Percentiles rank a stretch among this genome's conserved stretches.
These are phyloP conservation scores for Hypotaenidia philippensis DNA, from an alignment of 2,797 vertebrate species.

Conservation along the genomic window DNA sequence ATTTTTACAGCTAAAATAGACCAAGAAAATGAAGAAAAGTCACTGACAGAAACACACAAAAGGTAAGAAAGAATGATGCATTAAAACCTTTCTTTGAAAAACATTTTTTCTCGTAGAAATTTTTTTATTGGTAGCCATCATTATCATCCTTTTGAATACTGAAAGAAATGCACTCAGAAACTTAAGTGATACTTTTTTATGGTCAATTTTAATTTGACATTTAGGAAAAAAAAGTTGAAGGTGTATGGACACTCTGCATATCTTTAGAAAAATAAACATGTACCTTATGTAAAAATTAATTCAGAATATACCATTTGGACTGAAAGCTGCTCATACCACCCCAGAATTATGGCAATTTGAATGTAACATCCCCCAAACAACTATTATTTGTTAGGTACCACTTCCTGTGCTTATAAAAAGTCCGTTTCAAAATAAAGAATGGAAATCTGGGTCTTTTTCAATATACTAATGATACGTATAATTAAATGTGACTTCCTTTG, in stretches of 20 bases:
- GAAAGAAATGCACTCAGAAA: neutral
- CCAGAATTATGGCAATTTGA: neutral
- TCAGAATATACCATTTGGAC: neutral
- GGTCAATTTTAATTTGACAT: neutral
- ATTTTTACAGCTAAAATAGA: conserved; percentile 89
- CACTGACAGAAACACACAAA: conserved; percentile 89
- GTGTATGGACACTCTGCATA: neutral
- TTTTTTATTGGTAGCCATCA: neutral
- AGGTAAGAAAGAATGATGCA: conserved; percentile 82
- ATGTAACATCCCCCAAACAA: neutral
- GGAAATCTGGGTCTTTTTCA: neutral
- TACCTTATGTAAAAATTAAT: neutral
- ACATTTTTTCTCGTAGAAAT: neutral
- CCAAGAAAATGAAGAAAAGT: conserved; percentile 89
- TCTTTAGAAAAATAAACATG: neutral
- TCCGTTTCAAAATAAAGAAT: neutral
- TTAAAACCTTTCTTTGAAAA: neutral
- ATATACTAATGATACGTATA: neutral
- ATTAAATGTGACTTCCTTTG: neutral
- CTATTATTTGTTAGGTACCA: neutral
- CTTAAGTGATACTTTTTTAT: neutral
- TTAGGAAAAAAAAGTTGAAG: neutral
- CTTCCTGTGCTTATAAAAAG: neutral
- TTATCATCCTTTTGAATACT: neutral
- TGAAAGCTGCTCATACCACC: neutral